Base-by-base conservation (phyloP, 1,140 invertebrate genomes). In the Drosophila parvula region DNA sequence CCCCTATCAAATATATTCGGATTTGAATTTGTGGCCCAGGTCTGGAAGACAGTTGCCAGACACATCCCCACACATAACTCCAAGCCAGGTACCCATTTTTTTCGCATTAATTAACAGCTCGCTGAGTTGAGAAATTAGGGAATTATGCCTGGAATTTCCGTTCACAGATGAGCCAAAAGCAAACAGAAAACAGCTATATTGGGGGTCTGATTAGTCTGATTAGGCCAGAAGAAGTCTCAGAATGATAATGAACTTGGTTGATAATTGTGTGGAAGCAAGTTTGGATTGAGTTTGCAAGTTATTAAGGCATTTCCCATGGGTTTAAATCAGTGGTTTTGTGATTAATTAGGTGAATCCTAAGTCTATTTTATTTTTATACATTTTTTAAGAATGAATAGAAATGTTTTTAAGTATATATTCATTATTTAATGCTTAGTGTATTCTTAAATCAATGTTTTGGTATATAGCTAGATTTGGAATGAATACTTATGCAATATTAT, bases 121-220 rank as follows among this genome's bases (percentile, higher is more conserved):
- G 56, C 81, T 77, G 83, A 67, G 50, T 88, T 70, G 77, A 74
- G 68, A 88, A 88, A 84, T 88, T 89, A 89, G 84, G 71, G 88
- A 90, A 89, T 74, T 84, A 88, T 88, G 84, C 73, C 74, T 89
- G 84, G 84, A 88, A 88, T 88, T 89, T 88, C 84, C 84, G 84
- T 64, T 89, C 65, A 38, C 61, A 55, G 57, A 73, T 64, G 57
- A 60, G 62, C 41, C 59, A 68, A 53, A 36, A 22, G 12, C 18
- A 22, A 64, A 44, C 50, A 64, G n/a, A 64, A 43, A 47, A 70
- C 69, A 76, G 78, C 56, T 55, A 65, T 78, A 64, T 74, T 70
- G 78, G 73, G 27, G 64, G 56, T 84, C 70, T 67, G 57, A 59
- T 62, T 68, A 67, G 60, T 14, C 62, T 83, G 74, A 86, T 84